Evolutionary conservation across 2,888 invertebrate species (phyloP).

Genomic region (Stictocephala bisonia): DNA sequence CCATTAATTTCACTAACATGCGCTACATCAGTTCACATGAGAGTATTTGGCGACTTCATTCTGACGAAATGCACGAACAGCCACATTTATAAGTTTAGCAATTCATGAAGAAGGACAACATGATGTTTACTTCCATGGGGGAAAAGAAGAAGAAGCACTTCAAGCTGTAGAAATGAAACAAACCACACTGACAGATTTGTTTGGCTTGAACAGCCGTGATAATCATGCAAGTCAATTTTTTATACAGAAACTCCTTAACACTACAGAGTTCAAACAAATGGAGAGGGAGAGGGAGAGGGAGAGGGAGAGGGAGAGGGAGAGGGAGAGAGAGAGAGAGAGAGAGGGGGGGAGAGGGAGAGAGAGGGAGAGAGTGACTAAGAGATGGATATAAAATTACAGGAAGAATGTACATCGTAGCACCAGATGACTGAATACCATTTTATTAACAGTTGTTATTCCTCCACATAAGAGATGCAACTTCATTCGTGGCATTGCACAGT

Average conservation of each 20-base stretch:
- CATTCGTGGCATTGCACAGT: slow-evolving; percentile 37
- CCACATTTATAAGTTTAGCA: neutral
- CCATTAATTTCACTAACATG: slow-evolving; percentile 25
- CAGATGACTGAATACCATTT: slow-evolving; percentile 21
- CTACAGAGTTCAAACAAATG: no score
- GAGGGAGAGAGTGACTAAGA: no score
- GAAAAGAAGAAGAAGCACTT: neutral
- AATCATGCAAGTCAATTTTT: neutral
- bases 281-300: no score
- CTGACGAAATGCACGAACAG: no score
- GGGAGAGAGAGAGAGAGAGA: no score
- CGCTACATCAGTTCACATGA: slow-evolving; percentile 37
- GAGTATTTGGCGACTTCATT: no score
- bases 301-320: no score
- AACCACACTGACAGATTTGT: slow-evolving; percentile 44
- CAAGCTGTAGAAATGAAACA: neutral
- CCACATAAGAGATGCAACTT: slow-evolving; percentile 29
- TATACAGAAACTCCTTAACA: slow-evolving; percentile 40
- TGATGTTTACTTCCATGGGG: slow-evolving; percentile 27
- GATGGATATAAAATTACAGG: slow-evolving; percentile 13
- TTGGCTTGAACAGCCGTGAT: slow-evolving; percentile 31
- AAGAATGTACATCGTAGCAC: slow-evolving; percentile 45
- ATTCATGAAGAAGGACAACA: slow-evolving; percentile 32
- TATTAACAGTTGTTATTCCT: slow-evolving; percentile 38
- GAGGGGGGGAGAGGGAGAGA: no score